Evolutionary conservation across 2,113 vertebrate genomes (phyloP).

Genomic region (western clawed frog (Xenopus tropicalis)): DNA sequence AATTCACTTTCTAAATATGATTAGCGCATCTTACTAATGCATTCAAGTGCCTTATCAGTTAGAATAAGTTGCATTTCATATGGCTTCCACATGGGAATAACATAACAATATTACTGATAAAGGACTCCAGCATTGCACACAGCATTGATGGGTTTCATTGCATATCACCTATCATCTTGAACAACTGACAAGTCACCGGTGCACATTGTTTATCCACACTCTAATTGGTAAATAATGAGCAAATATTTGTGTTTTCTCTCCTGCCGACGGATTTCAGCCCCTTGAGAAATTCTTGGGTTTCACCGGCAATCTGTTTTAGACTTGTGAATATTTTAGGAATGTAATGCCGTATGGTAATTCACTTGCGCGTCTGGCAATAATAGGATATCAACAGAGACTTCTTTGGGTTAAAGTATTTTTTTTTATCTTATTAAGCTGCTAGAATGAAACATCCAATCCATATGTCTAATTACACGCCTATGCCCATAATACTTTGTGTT

Average conservation of each 20-base stretch:
- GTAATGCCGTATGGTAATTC: constrained; percentile 13
- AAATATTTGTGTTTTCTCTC: constrained; percentile 28
- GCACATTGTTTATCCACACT: constrained; percentile 2
- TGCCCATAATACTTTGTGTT: constrained; percentile 16
- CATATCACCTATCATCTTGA: background rate
- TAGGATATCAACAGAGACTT: background rate
- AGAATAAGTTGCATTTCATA: too few species aligned
- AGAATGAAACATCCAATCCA: constrained; percentile 1
- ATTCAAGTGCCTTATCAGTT: too few species aligned
- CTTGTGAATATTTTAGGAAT: constrained; percentile 22
- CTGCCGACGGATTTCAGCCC: constrained; percentile 2
- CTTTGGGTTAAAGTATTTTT: background rate
- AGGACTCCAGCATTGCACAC: too few species aligned
- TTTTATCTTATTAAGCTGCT: constrained; percentile 20
- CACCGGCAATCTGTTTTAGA: background rate
- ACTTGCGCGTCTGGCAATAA: background rate
- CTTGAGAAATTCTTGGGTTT: constrained; percentile 21
- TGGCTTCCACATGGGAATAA: too few species aligned
- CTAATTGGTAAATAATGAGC: constrained; percentile 29
- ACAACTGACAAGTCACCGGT: background rate
- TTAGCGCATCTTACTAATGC: too few species aligned
- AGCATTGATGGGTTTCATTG: background rate
- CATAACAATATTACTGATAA: too few species aligned
- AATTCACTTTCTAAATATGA: too few species aligned
- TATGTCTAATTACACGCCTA: constrained; percentile 1